Evolutionary conservation across 2,113 vertebrate species (phyloP).

Genomic region (Silurus glanis): DNA sequence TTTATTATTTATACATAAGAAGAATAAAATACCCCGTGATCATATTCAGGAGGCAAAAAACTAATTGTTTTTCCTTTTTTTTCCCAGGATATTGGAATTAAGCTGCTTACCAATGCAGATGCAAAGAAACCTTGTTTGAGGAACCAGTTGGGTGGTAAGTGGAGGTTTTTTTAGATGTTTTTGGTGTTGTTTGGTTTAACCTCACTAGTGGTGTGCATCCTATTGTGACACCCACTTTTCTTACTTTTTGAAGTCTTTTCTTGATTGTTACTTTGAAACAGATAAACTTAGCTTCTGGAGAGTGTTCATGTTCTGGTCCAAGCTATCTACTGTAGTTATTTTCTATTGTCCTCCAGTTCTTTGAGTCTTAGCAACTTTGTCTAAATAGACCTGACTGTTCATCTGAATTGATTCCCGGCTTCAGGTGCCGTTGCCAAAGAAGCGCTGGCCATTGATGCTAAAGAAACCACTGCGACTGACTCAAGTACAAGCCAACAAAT

Average conservation of each 20-base stretch:
- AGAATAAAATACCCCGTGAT: no score
- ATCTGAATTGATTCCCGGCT: neutral
- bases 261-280: neutral
- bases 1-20: no score
- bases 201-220: neutral
- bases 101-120: conserved; percentile 66
- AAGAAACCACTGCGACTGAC: neutral
- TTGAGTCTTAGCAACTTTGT: neutral
- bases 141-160: neutral
- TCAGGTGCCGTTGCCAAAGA: neutral
- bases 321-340: neutral
- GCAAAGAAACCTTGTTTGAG: conserved; percentile 60
- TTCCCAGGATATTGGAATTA: conserved; percentile 66
- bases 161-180: neutral
- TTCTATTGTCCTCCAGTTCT: neutral
- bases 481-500: conserved; percentile 1
- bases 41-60: neutral
- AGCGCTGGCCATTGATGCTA: rapidly evolving
- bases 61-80: neutral
- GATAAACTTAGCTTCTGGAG: neutral
- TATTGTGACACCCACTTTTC: neutral
- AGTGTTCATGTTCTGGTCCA: neutral
- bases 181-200: neutral
- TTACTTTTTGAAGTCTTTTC: neutral
- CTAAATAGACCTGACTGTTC: neutral